phyloP scores from a whole-genome alignment of 1,140 invertebrate genomes.

The Aculops lycopersici region DNA sequence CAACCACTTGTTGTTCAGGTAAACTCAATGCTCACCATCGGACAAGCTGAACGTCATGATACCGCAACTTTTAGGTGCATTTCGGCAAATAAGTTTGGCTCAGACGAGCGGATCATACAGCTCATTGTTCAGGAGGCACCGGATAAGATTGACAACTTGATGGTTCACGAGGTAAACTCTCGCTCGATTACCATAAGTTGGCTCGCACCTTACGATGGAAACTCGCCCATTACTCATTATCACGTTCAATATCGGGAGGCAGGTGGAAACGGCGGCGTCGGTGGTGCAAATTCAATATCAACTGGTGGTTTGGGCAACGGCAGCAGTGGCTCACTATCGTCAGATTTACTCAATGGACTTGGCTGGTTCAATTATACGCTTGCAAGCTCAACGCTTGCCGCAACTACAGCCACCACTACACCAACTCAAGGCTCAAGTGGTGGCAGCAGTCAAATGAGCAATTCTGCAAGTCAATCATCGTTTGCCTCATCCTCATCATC shows the following conservation, averaged over 20 bases:
- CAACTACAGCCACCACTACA: no score
- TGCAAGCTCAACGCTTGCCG: no score
- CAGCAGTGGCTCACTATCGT: no score
- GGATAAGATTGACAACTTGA: background rate
- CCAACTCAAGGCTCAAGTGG: no score
- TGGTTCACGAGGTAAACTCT: background rate
- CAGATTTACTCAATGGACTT: no score
- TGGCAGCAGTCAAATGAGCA: no score
- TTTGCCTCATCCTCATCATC: no score
- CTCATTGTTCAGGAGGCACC: slow-evolving; percentile 27
- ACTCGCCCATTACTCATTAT: slow-evolving; percentile 1
- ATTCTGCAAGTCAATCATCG: no score
- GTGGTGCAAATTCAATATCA: no score
- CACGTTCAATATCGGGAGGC: slow-evolving; percentile 1
- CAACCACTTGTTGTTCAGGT: no score
- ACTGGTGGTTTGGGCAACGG: no score
- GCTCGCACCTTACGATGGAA: slow-evolving; percentile 1
- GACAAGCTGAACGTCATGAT: slow-evolving; percentile 25
- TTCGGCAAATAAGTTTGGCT: slow-evolving; percentile 51
- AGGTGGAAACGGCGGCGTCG: slow-evolving; percentile 13
- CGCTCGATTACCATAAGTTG: background rate
- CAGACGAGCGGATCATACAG: slow-evolving; percentile 57
- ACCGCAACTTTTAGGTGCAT: slow-evolving; percentile 56
- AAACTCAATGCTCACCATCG: slow-evolving; percentile 1
- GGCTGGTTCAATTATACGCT: no score